Base-by-base conservation (phyloP, 2,113 vertebrate species). In the Hyaena hyaena region DNA sequence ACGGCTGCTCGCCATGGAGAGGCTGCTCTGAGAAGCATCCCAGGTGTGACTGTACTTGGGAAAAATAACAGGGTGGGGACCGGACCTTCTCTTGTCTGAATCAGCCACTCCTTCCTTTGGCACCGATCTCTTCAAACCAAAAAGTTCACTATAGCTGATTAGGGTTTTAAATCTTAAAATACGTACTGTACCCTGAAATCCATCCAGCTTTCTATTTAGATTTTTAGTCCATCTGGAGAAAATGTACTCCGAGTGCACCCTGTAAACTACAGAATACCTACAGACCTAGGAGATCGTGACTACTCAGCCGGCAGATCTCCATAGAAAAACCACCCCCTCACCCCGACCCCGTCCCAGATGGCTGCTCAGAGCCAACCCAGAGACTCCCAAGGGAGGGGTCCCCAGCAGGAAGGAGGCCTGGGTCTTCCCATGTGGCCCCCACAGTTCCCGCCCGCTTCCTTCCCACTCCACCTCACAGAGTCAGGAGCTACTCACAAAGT, bases 401-500 rank as follows among this genome's bases (percentile, higher is more conserved):
- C 50, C 65, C 35, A n/a, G 17, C 11, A 31, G 66, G 80, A 61
- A 66, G 93, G 68, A 88, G 71, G 26, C n/a, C 24, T 2, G 24
- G 14, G 26, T 14, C 50, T 68, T 35, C 31, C 83, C 10, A 0
- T 1, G 45, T 35, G 71, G 68, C 85, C 63, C 9, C 79, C 73
- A 43, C 85, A 43, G 81, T 65, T 16, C 81, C 58, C 19, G 87
- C 94, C 93, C 82, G 24, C 95, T 95, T 55, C 58, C 71, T 88
- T 74, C 76, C 74, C 45, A 76, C 89, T 84, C 53, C 63, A 26
- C 93, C 93, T 88, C 76, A 17, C 96, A 98, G 98, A 97, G 98
- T 97, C 96, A 97, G 91, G 97, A 98, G 55, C 94, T 98, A 4
- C 93, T 98, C 17, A 7, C 71, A 65, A 98, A 98, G 94, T 66